phyloP scores from a whole-genome alignment of 2,113 vertebrate species.

The Alosa alosa region DNA sequence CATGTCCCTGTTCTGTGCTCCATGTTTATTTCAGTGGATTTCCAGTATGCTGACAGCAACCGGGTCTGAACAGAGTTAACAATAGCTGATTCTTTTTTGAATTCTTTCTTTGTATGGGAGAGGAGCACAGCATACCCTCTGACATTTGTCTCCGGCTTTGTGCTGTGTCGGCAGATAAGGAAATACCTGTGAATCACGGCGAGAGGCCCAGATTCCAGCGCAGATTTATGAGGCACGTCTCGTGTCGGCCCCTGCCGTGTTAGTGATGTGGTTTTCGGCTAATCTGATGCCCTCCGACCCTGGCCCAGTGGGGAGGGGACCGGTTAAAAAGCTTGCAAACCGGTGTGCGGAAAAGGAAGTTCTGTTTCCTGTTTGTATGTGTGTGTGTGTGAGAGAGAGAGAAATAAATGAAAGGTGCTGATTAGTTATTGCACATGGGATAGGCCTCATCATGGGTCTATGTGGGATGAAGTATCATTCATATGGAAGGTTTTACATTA shows the following conservation, averaged over 20 bases:
- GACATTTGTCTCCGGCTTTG: neutral
- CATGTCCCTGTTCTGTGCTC: too few relatives aligned
- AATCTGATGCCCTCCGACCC: neutral
- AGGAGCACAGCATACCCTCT: neutral
- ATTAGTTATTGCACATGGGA: neutral
- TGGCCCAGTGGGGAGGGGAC: neutral
- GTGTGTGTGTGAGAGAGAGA: constrained; percentile 15
- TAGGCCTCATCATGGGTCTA: neutral
- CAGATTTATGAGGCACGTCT: constrained; percentile 20
- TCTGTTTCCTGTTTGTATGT: constrained; percentile 37
- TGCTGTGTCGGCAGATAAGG: neutral
- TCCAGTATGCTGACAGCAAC: neutral
- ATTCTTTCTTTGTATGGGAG: neutral
- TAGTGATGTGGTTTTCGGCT: neutral
- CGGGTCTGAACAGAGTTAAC: neutral
- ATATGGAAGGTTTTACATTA: too few relatives aligned
- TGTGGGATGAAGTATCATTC: neutral
- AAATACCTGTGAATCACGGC: neutral
- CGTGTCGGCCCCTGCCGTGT: neutral
- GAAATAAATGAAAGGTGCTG: neutral
- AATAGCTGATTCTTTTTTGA: neutral
- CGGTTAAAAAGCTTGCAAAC: neutral
- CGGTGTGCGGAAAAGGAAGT: neutral
- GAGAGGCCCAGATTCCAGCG: constrained; percentile 15
- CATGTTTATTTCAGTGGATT: neutral